Conservation (phyloP, 2,113 vertebrate genomes). For the Typhlomys cinereus region DNA sequence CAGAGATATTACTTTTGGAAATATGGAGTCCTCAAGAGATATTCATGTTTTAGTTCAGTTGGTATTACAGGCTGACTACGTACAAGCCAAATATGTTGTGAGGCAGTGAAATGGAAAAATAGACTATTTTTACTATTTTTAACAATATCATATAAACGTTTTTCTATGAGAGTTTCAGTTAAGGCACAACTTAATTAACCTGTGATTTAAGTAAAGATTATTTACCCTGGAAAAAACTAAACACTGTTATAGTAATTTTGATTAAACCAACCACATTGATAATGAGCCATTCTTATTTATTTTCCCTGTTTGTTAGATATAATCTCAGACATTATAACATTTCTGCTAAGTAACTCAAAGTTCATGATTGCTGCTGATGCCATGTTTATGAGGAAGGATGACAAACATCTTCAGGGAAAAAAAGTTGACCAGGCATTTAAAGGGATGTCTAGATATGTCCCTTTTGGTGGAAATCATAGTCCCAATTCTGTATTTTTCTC, state of each 20-base stretch:
- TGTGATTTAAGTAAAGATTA: constrained; percentile 18
- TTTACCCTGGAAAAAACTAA: constrained; percentile 23
- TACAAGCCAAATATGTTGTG: not conserved
- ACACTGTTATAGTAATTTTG: not conserved
- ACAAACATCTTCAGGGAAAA: not conserved
- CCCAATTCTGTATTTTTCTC: not conserved
- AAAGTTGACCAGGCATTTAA: not conserved
- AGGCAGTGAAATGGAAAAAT: constrained; percentile 16
- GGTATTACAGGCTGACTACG: not conserved
- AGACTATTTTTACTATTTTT: not conserved
- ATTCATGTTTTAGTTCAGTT: constrained; percentile 57
- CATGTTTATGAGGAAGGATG: not conserved
- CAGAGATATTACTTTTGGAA: not conserved
- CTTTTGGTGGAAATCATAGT: not conserved
- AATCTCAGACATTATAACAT: not conserved
- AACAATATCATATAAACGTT: not conserved
- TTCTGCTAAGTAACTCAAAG: not conserved
- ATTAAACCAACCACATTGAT: not conserved
- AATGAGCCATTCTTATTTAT: not conserved
- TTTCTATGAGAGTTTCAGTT: not conserved
- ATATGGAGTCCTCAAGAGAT: constrained; percentile 36
- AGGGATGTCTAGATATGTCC: not conserved
- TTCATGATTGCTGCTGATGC: not conserved
- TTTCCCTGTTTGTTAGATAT: not conserved
- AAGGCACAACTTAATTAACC: constrained; percentile 27